Base-by-base conservation (phyloP, 2,113 vertebrate genomes). In the Saccopteryx bilineata region DNA sequence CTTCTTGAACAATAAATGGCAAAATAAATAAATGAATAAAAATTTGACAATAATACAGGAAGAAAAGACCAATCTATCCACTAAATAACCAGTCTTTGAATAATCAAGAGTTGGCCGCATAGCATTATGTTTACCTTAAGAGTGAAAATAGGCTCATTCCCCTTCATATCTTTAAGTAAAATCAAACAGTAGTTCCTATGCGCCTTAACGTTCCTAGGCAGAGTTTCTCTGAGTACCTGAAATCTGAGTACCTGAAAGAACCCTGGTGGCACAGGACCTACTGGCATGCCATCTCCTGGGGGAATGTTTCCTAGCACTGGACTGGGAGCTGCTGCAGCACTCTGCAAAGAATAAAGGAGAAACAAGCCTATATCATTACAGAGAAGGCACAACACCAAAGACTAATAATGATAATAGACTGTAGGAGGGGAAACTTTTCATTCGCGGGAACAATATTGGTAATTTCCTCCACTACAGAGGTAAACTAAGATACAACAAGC, bases 231-330 rank as follows among this genome's bases (percentile, higher is more conserved):
- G 95, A 98, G 98, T 99, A 99, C 99, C 99, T 99, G 99, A 98
- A 99, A 99, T 98, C 98, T 98, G 95, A 98, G 98, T 99, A 99
- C 99, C 99, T 99, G 99, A 98, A 99, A 99, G 98, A 99, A 99
- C 86, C 99, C 99, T 81, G 99, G 99, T 95, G 99, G 99, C 92
- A 99, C 99, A 92, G 99, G 99, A 95, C 99, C 99, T 98, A 99
- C 99, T 98, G 99, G 99, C 99, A 99, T 99, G 98, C 99, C 99
- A 96, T 99, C 99, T 99, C 99, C 99, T 97, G 99, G 99, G 98
- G 99, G 99, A 98, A 99, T 99, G 98, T 99, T 99, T 98, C 99
- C 99, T 95, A 99, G 99, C 97, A 99, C 99, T 80, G 99, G 99
- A 96, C 99, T 99, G 97, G 99, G 99, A 97, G 99, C 99, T 98